A percentile compares a stretch with the other conserved stretches of the same genome.
These are phyloP conservation scores for Calephelis perditalis DNA, from an alignment of 2,888 invertebrate species.

Conservation along the genomic window DNA sequence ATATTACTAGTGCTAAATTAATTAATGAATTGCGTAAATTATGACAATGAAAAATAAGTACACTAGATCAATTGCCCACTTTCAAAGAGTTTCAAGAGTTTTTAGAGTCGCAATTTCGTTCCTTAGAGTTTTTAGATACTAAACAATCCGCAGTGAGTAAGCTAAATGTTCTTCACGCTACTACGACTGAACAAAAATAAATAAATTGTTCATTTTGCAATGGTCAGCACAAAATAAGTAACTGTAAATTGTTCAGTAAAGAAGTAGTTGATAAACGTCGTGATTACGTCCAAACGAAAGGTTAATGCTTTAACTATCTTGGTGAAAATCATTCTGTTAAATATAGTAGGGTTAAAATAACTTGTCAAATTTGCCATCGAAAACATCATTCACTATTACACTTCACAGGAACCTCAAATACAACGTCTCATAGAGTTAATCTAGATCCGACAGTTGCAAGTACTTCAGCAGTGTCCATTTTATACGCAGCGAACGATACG, in stretches of 20 bases:
- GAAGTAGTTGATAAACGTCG: neutral
- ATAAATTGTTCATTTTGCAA: neutral
- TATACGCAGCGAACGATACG: neutral
- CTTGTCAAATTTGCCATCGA: neutral
- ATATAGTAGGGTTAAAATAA: neutral
- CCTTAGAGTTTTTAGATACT: neutral
- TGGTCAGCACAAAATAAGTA: conserved; percentile 3
- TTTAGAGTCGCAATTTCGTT: conserved; percentile 3
- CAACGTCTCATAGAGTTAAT: conserved; percentile 17
- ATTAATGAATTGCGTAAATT: neutral
- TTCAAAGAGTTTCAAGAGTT: neutral
- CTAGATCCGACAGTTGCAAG: neutral
- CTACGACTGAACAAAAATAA: neutral
- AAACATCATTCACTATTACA: neutral
- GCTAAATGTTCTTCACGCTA: neutral
- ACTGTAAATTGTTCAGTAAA: conserved; percentile 2
- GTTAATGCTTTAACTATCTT: neutral
- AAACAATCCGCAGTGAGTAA: conserved; percentile 1
- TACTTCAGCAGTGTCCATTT: neutral
- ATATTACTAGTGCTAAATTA: neutral
- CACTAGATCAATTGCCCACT: neutral
- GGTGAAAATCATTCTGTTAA: neutral
- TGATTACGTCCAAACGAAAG: neutral
- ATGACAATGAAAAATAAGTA: neutral
- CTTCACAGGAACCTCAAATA: neutral